These are phyloP conservation scores for Pungitius pungitius DNA, from an alignment of 2,113 vertebrate species.

Conservation along the genomic window DNA sequence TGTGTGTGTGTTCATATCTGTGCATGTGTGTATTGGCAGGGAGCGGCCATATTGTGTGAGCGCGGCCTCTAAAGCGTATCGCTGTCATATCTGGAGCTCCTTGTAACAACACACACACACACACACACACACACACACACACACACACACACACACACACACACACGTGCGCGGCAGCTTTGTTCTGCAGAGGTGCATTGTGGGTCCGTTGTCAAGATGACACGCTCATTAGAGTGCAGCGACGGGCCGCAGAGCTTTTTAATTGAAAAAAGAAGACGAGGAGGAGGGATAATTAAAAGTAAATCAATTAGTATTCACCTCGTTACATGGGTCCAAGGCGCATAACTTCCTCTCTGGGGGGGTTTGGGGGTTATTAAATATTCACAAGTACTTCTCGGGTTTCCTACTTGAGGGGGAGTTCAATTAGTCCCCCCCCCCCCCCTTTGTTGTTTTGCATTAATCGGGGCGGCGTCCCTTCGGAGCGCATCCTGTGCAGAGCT, in stretches of 20 bases:
- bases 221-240: slow-evolving; percentile 31
- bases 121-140: slow-evolving; percentile 25
- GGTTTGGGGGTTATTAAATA: background rate
- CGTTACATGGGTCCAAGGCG: slow-evolving; percentile 38
- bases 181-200: slow-evolving; percentile 46
- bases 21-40: background rate
- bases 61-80: slow-evolving; percentile 40
- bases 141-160: slow-evolving; percentile 32
- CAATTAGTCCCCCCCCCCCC: background rate
- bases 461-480: background rate
- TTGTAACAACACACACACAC: slow-evolving; percentile 37
- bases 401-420: background rate
- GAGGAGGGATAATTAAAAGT: slow-evolving; percentile 67
- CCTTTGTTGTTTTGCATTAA: background rate
- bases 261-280: slow-evolving; percentile 54
- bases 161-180: slow-evolving; percentile 27
- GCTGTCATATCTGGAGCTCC: slow-evolving; percentile 53
- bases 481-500: no score
- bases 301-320: slow-evolving; percentile 74
- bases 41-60: slow-evolving; percentile 28
- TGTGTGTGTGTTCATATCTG: background rate
- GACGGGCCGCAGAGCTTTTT: slow-evolving; percentile 44
- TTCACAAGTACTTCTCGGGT: background rate
- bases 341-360: background rate
- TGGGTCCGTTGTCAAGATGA: slow-evolving; percentile 47